Evolutionary conservation across 2,113 vertebrate species (phyloP).

Genomic region (Dasyprocta punctata): DNA sequence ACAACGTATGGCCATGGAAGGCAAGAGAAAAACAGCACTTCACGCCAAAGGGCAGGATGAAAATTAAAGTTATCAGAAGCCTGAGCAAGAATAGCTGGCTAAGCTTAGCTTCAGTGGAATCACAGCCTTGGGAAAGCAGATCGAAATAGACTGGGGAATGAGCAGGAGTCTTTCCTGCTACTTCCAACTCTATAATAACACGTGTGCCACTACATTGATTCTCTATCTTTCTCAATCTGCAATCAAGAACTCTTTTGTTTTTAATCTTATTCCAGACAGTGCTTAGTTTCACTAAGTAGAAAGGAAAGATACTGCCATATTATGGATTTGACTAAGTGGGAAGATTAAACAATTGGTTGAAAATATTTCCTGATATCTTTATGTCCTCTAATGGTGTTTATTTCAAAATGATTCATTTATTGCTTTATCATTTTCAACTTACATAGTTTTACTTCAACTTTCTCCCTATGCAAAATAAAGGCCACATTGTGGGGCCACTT

Average conservation of each 20-base stretch:
- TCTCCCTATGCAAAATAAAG: constrained; percentile 75
- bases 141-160: background rate
- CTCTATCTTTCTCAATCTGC: background rate
- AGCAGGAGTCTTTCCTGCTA: background rate
- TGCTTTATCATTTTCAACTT: constrained; percentile 76
- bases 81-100: background rate
- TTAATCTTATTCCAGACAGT: constrained; percentile 80
- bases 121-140: background rate
- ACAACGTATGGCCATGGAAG: background rate
- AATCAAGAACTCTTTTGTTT: constrained; percentile 82
- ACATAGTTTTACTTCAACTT: constrained; percentile 72
- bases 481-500: constrained; percentile 57
- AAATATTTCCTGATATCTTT: constrained; percentile 79
- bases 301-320: constrained; percentile 74
- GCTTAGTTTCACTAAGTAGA: constrained; percentile 71
- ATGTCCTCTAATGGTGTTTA: constrained; percentile 78
- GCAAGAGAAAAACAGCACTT: background rate
- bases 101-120: background rate
- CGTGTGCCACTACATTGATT: background rate
- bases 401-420: constrained; percentile 79
- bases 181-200: background rate
- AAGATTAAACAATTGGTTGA: constrained; percentile 69
- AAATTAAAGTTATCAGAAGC: background rate
- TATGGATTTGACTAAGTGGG: constrained; percentile 70
- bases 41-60: background rate